phyloP scores from a whole-genome alignment of 2,888 invertebrate genomes.

The Chromoteleia sp. region DNA sequence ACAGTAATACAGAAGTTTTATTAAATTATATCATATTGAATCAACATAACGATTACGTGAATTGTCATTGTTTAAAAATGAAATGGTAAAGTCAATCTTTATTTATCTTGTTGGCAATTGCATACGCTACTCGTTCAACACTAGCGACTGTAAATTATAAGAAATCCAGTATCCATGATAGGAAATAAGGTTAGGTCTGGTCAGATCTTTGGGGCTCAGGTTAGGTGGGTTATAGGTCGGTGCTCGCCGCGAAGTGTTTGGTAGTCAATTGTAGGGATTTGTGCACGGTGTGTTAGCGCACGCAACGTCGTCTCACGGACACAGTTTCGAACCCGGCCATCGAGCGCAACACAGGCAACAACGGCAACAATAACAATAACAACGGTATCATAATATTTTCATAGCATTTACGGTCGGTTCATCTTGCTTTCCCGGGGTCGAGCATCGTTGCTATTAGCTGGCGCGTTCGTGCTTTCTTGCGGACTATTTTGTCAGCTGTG shows the following conservation, averaged over 20 bases:
- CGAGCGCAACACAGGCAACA: neutral
- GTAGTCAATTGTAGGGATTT: slow-evolving; percentile 20
- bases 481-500: slow-evolving; percentile 25
- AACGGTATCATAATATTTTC: slow-evolving; percentile 12
- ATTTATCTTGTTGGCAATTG: too few relatives aligned
- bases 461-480: slow-evolving; percentile 10
- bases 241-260: slow-evolving; percentile 27
- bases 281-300: slow-evolving; percentile 13
- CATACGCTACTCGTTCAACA: too few relatives aligned
- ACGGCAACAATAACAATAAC: slow-evolving; percentile 18
- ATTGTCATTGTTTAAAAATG: too few relatives aligned
- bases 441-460: neutral
- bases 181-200: slow-evolving; percentile 17
- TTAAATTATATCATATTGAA: too few relatives aligned
- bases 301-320: slow-evolving; percentile 7
- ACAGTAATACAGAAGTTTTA: too few relatives aligned
- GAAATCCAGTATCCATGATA: neutral
- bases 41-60: too few relatives aligned
- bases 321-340: neutral
- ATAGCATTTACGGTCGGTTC: neutral
- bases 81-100: too few relatives aligned
- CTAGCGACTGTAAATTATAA: too few relatives aligned
- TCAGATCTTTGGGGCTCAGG: slow-evolving; percentile 7
- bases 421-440: neutral
- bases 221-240: slow-evolving; percentile 33